phyloP scores from a whole-genome alignment of 64 coral and sea anemone genomes.

The Stichodactyla mertensii region DNA sequence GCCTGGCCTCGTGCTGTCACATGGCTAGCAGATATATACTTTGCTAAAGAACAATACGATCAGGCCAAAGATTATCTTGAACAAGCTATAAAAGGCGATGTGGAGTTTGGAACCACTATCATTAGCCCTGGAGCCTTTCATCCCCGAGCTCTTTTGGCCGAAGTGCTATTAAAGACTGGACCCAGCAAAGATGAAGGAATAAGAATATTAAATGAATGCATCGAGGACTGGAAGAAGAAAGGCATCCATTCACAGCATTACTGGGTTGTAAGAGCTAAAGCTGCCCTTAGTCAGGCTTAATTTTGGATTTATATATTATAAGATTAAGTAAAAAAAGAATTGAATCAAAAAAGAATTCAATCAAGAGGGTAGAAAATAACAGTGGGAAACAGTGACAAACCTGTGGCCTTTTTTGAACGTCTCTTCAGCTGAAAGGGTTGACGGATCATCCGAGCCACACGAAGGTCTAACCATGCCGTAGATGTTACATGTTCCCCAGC shows the following conservation, averaged over 20 bases:
- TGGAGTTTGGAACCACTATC: slow-evolving; percentile 6
- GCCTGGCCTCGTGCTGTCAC: slow-evolving; percentile 78
- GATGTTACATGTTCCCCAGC: too few relatives aligned
- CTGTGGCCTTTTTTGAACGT: too few relatives aligned
- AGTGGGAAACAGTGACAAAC: too few relatives aligned
- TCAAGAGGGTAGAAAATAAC: too few relatives aligned
- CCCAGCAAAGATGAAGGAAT: slow-evolving; percentile 13
- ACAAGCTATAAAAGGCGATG: slow-evolving; percentile 37
- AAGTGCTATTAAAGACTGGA: slow-evolving; percentile 35
- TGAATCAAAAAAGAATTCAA: too few relatives aligned
- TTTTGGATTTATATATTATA: neutral
- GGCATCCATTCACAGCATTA: slow-evolving; percentile 61
- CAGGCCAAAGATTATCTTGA: slow-evolving; percentile 42
- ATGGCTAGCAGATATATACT: slow-evolving; percentile 59
- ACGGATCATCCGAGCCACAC: too few relatives aligned
- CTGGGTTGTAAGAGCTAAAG: slow-evolving; percentile 49
- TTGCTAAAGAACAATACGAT: slow-evolving; percentile 29
- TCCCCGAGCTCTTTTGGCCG: slow-evolving; percentile 58
- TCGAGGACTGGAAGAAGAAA: slow-evolving; percentile 69
- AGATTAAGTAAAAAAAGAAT: too few relatives aligned
- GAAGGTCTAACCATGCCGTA: too few relatives aligned
- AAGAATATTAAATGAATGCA: slow-evolving; percentile 49
- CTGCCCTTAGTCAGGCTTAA: neutral
- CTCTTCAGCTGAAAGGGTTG: too few relatives aligned
- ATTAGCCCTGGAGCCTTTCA: slow-evolving; percentile 75